A percentile compares a stretch with the other conserved stretches of the same genome.
phyloP scores from a whole-genome alignment of 2,113 vertebrate genomes.

The Lepus timidus region DNA sequence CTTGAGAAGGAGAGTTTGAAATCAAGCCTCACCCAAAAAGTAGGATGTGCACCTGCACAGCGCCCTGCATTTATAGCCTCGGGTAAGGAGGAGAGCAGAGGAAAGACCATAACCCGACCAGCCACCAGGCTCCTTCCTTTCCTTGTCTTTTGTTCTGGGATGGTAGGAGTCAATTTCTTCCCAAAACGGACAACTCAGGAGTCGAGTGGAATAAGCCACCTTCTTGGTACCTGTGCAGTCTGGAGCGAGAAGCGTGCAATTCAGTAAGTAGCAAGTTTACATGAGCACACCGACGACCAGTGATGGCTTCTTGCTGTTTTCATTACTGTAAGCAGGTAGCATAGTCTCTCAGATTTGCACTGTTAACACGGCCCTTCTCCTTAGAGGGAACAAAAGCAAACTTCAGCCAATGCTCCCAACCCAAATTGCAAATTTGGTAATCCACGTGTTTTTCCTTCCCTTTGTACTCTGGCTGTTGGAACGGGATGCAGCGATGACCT shows the following conservation, averaged over 20 bases:
- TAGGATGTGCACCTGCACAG: neutral
- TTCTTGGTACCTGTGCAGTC: neutral
- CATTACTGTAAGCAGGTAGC: neutral
- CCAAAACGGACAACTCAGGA: neutral
- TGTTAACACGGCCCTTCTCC: slow-evolving; percentile 29
- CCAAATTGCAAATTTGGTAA: neutral
- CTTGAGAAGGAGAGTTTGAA: neutral
- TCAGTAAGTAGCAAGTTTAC: neutral
- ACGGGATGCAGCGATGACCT: neutral
- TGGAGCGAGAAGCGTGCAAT: neutral
- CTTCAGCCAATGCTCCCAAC: slow-evolving; percentile 1
- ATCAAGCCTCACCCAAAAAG: neutral
- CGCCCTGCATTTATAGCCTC: neutral
- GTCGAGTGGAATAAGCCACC: accelerated
- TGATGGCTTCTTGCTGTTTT: neutral
- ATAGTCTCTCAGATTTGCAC: neutral
- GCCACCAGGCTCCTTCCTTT: accelerated
- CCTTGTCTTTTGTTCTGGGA: neutral
- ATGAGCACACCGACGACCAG: neutral
- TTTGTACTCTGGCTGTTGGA: neutral
- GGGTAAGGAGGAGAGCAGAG: neutral
- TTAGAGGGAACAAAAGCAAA: slow-evolving; percentile 59
- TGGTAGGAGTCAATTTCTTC: neutral
- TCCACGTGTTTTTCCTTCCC: neutral
- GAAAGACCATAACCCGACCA: neutral